These are phyloP conservation scores for Plebejus anna DNA, from an alignment of 2,888 invertebrate species.

Conservation along the genomic window DNA sequence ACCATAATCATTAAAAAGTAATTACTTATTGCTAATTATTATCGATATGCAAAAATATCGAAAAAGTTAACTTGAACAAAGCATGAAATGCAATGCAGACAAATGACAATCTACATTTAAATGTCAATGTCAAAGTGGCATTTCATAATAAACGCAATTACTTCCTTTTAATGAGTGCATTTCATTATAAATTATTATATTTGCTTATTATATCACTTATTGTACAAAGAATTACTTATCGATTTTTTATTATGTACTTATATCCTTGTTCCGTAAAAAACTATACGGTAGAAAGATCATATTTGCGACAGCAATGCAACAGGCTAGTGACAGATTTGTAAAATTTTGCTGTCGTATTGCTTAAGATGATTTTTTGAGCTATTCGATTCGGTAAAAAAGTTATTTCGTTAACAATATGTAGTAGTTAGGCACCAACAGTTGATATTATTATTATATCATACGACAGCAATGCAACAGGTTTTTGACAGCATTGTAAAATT, in stretches of 20 bases:
- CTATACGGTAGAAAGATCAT: no score
- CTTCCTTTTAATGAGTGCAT: conserved; percentile 10
- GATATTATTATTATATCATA: conserved; percentile 23
- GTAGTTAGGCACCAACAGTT: conserved; percentile 35
- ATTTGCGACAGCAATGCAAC: no score
- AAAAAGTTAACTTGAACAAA: conserved; percentile 17
- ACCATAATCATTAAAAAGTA: no score
- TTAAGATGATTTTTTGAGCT: not conserved
- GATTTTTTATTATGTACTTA: no score
- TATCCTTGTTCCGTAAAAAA: no score
- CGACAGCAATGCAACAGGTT: no score
- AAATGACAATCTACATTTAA: conserved; percentile 7
- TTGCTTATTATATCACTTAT: not conserved
- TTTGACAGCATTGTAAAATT: no score
- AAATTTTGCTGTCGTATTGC: not conserved
- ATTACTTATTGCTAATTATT: no score
- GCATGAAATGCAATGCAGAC: not conserved
- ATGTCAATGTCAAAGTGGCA: conserved; percentile 26
- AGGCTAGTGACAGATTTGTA: no score
- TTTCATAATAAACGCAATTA: conserved; percentile 9
- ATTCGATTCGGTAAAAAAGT: not conserved
- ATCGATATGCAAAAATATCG: not conserved
- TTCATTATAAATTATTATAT: not conserved
- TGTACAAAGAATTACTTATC: not conserved
- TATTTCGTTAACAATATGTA: not conserved